These are phyloP conservation scores for Psilanteris sp. DNA, from an alignment of 1,140 invertebrate species.

Conservation along the genomic window DNA sequence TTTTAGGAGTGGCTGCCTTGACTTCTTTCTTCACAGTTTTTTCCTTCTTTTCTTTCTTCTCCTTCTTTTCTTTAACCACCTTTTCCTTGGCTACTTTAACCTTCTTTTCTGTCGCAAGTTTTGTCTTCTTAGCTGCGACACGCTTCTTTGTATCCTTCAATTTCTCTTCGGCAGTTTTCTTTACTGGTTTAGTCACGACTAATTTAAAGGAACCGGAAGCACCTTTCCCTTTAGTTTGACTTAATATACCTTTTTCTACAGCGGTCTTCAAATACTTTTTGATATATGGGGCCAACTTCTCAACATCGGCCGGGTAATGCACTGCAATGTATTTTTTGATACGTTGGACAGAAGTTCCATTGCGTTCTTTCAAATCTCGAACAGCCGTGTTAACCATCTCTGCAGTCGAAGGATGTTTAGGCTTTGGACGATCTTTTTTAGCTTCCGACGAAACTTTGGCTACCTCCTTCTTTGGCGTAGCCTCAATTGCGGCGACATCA, in stretches of 20 bases:
- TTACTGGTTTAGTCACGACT: not conserved
- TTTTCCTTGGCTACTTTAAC: no score
- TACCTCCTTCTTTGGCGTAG: not conserved
- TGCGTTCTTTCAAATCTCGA: not conserved
- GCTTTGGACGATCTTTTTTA: not conserved
- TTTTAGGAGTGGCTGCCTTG: not conserved
- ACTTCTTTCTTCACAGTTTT: not conserved
- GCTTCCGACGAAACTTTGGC: no score
- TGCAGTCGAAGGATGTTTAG: conserved; percentile 1
- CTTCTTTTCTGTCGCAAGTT: no score
- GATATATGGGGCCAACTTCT: not conserved
- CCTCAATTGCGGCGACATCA: no score
- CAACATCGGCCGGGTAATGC: not conserved
- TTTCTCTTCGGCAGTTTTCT: not conserved
- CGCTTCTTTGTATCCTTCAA: not conserved
- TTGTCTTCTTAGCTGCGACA: no score
- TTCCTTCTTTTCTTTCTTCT: not conserved
- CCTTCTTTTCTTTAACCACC: no score
- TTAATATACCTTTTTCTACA: not conserved
- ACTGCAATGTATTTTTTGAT: conserved; percentile 2
- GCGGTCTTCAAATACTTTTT: conserved; percentile 6
- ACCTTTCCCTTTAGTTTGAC: conserved; percentile 10
- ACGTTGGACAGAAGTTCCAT: not conserved
- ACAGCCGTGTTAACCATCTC: not conserved
- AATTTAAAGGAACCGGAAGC: conserved; percentile 7